Base-by-base conservation (phyloP, 2,113 vertebrate genomes). In the Lepidothrix coronata region DNA sequence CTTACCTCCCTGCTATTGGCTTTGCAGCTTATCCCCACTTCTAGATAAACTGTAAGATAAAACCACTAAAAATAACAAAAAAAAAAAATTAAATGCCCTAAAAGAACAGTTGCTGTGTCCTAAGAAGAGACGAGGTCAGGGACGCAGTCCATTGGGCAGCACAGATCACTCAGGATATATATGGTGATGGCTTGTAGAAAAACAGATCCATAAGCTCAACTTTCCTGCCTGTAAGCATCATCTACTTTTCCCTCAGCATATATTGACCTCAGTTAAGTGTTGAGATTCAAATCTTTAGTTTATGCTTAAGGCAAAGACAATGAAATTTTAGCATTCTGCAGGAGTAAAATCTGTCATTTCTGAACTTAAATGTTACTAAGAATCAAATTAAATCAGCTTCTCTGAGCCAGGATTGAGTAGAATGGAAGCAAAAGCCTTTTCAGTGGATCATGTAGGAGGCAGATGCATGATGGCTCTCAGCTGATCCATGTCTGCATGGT, bases 1-100 rank as follows among this genome's bases (percentile, higher is more conserved):
- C 95, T 97, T 97, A 97, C 93, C 89, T 65, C 62, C 33, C 43
- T 82, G 51, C 30, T 90, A 30, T 39, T 72, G 35, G 65, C 33
- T 66, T 90, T 28, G 14, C 31, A 77, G 81, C 5, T 95, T 74
- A 85, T 86, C 86, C 33, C 49, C 61, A 61, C 63, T 88, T 81
- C 14, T 54, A 81, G 88, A 57, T 19, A 87, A 72, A 66, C 91
- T 97, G 43, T 22, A 92, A 94, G 66, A 91, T 11, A 91, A 92
- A 93, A 25, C 0, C 22, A 33, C 20, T 39, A 28, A 57, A 71
- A 91, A 41, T 41, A 41, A 41, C 39, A 41, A 41, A 41, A 41
- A 41, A 78, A 41, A 41, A 24, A 76, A 8, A 59, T 31, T 62
- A 61, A 72, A 66, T 80, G 17, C 11, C 10, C 8, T 28, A 1